Conservation (phyloP, 1,140 invertebrate species). For the Panagrolaimus sp. region DNA sequence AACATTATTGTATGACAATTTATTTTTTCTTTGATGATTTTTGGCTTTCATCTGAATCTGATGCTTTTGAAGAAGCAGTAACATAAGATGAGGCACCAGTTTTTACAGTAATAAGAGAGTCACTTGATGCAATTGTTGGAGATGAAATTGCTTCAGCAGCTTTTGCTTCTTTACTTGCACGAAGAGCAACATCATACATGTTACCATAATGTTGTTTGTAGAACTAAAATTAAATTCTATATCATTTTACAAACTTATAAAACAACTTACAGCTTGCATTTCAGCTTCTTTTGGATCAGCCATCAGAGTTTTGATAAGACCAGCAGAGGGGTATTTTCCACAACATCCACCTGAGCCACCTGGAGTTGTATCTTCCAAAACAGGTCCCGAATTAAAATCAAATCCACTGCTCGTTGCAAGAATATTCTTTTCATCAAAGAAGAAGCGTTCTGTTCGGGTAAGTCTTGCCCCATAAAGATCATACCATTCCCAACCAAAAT, state of each 20-base stretch:
- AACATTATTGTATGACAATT: too few species aligned
- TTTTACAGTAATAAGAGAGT: too few species aligned
- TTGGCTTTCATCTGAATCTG: too few species aligned
- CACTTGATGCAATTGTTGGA: too few species aligned
- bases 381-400: conserved; percentile 17
- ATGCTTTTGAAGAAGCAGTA: too few species aligned
- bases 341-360: conserved; percentile 16
- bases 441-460: not conserved
- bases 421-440: conserved; percentile 25
- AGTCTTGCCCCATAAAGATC: not conserved
- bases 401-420: conserved; percentile 19
- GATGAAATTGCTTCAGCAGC: too few species aligned
- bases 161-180: conserved; percentile 10
- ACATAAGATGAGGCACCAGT: too few species aligned
- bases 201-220: conserved; percentile 16
- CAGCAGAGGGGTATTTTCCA: conserved; percentile 16
- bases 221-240: conserved; percentile 5
- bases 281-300: conserved; percentile 18
- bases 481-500: conserved; percentile 7
- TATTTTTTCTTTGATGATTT: too few species aligned
- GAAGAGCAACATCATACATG: conserved; percentile 14
- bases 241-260: not conserved
- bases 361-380: conserved; percentile 20
- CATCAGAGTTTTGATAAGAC: not conserved
- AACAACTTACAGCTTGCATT: conserved; percentile 18